Base-by-base conservation (phyloP, 2,113 vertebrate genomes). In the Lophius piscatorius region DNA sequence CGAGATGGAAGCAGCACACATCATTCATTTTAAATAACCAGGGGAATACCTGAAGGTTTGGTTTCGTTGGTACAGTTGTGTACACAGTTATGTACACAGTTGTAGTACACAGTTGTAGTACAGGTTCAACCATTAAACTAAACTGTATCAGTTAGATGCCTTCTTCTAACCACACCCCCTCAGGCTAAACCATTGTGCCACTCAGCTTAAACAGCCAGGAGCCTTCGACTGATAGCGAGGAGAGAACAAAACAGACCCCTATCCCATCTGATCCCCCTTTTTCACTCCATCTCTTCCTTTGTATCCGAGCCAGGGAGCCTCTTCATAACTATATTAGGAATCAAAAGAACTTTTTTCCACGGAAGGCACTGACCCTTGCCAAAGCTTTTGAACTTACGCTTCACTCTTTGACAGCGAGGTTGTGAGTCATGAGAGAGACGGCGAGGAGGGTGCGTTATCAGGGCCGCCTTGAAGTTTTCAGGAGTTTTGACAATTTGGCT, bases 211-310 rank as follows among this genome's bases (percentile, higher is more conserved):
- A 79, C 66, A 65, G 55, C 68, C 51, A 28, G 62, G 70, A 81
- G 72, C 55, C 69, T 42, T 80, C 49, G 17, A 24, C 59, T 70
- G 71, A 78, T 50, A 56, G 56, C 76, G 51, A 61, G 50, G 31
- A 67, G 55, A 64, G 81, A 86, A 84, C 73, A 84, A 89, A 84
- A 81, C 70, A 81, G 61, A 66, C 62, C 52, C 66, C 69, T 78
- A 74, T 76, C 64, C 64, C 20, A 70, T 83, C 85, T 90, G 82
- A 87, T 83, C 83, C 71, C 62, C 42, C 59, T 56, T 68, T 83
- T 70, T 66, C 60, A 63, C 68, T 74, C 81, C 54, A 31, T 31
- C 33, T 69, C 47, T 47, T 52, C 50, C 55, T 80, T 33, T 74
- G 54, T 69, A 24, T 63, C 65, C 28, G 21, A 55, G 54, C 59